Base-by-base conservation (phyloP, 1,140 invertebrate species). In the Drosophila bifasciata region DNA sequence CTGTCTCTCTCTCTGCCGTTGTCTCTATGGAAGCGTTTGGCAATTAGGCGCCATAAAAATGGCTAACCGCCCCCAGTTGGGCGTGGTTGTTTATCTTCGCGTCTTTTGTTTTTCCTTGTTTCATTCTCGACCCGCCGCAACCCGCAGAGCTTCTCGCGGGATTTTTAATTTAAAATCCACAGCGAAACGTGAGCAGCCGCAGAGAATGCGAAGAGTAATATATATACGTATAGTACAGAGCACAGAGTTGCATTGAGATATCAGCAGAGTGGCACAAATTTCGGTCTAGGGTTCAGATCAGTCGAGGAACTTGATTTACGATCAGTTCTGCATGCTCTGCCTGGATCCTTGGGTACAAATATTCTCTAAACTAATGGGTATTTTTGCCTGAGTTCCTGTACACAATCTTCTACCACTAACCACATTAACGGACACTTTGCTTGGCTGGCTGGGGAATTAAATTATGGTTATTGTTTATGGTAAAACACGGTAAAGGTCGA, bases 401-500 rank as follows among this genome's bases (percentile, higher is more conserved):
- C 16, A 40, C 50, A 32, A 3, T 40, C 6, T 41, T 46, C 53
- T 16, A 28, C 51, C 15, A 32, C 66, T 64, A 86, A 80, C 80
- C 81, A 84, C 81, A 86, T 84, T 84, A 84, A 72, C 67, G 45
- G 45, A 59, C 52, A 58, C 53, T 69, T 78, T 76, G 15, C 17
- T 9, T 19, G 15, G 23, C 21, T 40, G 23, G 39, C 56, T 36
- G 7, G 49, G 61, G 58, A 53, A 52, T 48, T 86, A 90, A 90
- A 80, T 90, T 86, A 90, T 90, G 79, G 86, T 90, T 90, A 90
- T 90, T 90, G 86, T 88, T 86, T 86, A 90, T 77, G 78, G 72
- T 77, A 51, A 72, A 84, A 79, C 76, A 89, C 76, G 72, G 69
- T 39, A 71, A 74, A 74, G 80, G 81, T 84, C 79, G 68, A 53